Evolutionary conservation across 2,888 invertebrate genomes (phyloP).

Genomic region (Lasioglossum pauxillum): DNA sequence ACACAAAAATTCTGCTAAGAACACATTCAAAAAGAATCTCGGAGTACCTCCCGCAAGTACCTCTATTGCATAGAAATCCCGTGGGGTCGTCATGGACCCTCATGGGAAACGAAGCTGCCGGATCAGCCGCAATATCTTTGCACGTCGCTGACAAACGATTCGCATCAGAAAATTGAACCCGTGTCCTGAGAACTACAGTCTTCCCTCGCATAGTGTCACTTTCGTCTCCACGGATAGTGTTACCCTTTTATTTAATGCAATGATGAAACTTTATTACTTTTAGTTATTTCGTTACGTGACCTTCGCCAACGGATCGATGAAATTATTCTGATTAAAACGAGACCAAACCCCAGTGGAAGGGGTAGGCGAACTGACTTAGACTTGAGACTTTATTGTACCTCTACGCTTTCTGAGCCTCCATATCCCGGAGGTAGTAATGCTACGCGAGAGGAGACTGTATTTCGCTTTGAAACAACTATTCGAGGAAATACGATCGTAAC

Average conservation of each 20-base stretch:
- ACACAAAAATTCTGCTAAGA: constrained; percentile 42
- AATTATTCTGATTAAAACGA: no score
- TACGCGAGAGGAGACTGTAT: background rate
- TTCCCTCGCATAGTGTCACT: no score
- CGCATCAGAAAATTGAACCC: background rate
- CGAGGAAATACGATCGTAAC: constrained; percentile 18
- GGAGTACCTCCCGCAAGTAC: constrained; percentile 8
- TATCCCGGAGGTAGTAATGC: no score
- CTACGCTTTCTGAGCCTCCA: no score
- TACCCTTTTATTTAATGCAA: no score
- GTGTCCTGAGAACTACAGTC: constrained; percentile 19
- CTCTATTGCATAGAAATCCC: constrained; percentile 28
- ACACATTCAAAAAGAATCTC: constrained; percentile 22
- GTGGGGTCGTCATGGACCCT: constrained; percentile 40
- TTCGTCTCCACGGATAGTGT: no score
- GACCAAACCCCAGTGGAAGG: no score
- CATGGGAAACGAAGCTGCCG: constrained; percentile 1
- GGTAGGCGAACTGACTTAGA: no score
- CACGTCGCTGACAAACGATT: constrained; percentile 16
- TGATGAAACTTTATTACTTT: no score
- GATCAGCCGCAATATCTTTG: background rate
- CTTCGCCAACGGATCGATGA: no score
- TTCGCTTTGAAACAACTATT: constrained; percentile 20
- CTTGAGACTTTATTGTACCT: no score
- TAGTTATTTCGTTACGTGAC: no score